Evolutionary conservation across 1,140 invertebrate species (phyloP).

Genomic region (Mizuhopecten yessoensis): DNA sequence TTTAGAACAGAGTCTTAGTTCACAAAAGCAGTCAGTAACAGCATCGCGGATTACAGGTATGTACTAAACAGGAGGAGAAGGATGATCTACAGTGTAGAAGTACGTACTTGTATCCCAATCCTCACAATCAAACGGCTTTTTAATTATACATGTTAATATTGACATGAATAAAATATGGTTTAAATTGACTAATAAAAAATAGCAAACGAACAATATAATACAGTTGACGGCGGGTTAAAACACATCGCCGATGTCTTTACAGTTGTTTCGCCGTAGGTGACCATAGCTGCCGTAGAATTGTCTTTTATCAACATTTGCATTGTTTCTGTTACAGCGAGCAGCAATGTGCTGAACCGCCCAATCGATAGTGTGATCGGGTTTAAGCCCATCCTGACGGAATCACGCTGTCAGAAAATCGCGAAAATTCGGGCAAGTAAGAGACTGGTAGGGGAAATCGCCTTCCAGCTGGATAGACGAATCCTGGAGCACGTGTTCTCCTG

Average conservation of each 20-base stretch:
- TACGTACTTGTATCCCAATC: too few relatives aligned
- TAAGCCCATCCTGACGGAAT: conserved; percentile 39
- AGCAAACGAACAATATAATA: too few relatives aligned
- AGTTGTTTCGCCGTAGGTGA: too few relatives aligned
- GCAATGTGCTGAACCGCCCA: conserved; percentile 58
- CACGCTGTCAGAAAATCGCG: conserved; percentile 4
- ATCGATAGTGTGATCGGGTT: conserved; percentile 60
- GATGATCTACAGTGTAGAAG: too few relatives aligned
- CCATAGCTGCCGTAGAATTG: too few relatives aligned
- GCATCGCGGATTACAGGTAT: not conserved
- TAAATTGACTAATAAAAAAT: too few relatives aligned
- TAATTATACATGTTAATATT: too few relatives aligned
- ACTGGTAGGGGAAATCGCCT: conserved; percentile 71
- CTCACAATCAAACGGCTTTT: too few relatives aligned
- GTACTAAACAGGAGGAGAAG: too few relatives aligned
- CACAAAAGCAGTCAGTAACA: not conserved
- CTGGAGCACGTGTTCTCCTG: conserved; percentile 69
- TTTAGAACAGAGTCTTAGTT: not conserved
- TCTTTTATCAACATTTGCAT: not conserved
- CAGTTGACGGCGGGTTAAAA: too few relatives aligned
- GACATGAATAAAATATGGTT: too few relatives aligned
- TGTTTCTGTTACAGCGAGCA: not conserved
- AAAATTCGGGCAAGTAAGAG: conserved; percentile 50
- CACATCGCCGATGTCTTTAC: too few relatives aligned
- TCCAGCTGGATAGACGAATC: conserved; percentile 74